Conservation (phyloP, 2,797 vertebrate species). For the Coendou prehensilis region DNA sequence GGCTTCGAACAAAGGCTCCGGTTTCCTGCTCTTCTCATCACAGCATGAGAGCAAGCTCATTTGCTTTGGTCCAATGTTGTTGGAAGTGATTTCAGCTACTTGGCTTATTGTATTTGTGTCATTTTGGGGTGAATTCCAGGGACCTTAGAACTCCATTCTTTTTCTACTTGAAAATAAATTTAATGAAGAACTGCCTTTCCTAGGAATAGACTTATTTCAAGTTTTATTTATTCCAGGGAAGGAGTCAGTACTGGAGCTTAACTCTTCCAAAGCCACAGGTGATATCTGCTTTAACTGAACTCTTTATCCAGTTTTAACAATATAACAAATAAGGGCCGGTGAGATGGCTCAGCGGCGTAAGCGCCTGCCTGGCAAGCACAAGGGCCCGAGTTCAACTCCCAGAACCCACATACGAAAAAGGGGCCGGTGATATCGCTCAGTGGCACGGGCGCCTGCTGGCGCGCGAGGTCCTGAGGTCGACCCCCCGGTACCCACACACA, state of each 20-base stretch:
- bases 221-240: constrained; percentile 52
- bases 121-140: constrained; percentile 52
- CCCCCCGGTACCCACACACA: too few species aligned
- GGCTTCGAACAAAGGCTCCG: constrained; percentile 48
- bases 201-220: background rate
- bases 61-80: constrained; percentile 57
- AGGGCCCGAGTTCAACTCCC: too few species aligned
- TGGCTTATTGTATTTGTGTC: constrained; percentile 35
- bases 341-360: too few species aligned
- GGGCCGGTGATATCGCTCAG: too few species aligned
- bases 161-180: constrained; percentile 71
- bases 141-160: background rate
- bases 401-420: too few species aligned
- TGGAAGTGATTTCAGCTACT: constrained; percentile 50
- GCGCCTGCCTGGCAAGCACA: too few species aligned
- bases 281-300: background rate
- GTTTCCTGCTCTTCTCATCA: constrained; percentile 29
- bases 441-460: too few species aligned
- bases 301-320: constrained; percentile 11
- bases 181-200: constrained; percentile 39
- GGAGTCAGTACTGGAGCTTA: background rate
- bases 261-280: background rate
- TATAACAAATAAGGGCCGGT: background rate
- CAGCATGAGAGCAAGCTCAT: constrained; percentile 38
- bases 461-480: too few species aligned